Evolutionary conservation across 2,888 invertebrate genomes (phyloP).

Genomic region (Tridacna crocea): DNA sequence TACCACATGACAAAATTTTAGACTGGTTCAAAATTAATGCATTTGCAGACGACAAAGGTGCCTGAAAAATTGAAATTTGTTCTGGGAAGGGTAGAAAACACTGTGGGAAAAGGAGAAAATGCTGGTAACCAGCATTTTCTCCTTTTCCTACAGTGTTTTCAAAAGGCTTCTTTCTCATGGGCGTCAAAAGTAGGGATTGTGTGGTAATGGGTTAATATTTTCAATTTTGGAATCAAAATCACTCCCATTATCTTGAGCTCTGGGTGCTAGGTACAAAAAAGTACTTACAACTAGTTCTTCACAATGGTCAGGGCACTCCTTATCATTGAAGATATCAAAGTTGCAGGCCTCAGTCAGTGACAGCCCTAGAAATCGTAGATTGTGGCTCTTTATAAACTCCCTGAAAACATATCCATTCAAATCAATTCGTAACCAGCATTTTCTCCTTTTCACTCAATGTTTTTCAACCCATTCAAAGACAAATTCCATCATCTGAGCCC

Average conservation of each 20-base stretch:
- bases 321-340: slow-evolving; percentile 85
- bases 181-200: too few relatives aligned
- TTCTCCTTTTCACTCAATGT: too few relatives aligned
- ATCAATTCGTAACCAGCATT: too few relatives aligned
- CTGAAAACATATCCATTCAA: slow-evolving; percentile 68
- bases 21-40: neutral
- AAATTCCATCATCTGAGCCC: too few relatives aligned
- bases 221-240: too few relatives aligned
- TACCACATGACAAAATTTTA: slow-evolving; percentile 3
- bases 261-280: too few relatives aligned
- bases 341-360: slow-evolving; percentile 86
- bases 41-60: neutral
- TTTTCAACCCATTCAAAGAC: too few relatives aligned
- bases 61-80: neutral
- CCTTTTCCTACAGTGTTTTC: too few relatives aligned
- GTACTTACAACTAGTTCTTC: slow-evolving; percentile 64
- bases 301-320: slow-evolving; percentile 49
- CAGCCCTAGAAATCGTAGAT: slow-evolving; percentile 86
- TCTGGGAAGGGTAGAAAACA: neutral
- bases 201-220: too few relatives aligned
- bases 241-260: too few relatives aligned
- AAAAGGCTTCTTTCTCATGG: too few relatives aligned
- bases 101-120: neutral
- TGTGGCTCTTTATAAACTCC: slow-evolving; percentile 76
- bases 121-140: too few relatives aligned